Percentiles rank a stretch among this genome's conserved stretches.
phyloP scores from a whole-genome alignment of 2,113 vertebrate species.

The Nyctibius bracteatus region DNA sequence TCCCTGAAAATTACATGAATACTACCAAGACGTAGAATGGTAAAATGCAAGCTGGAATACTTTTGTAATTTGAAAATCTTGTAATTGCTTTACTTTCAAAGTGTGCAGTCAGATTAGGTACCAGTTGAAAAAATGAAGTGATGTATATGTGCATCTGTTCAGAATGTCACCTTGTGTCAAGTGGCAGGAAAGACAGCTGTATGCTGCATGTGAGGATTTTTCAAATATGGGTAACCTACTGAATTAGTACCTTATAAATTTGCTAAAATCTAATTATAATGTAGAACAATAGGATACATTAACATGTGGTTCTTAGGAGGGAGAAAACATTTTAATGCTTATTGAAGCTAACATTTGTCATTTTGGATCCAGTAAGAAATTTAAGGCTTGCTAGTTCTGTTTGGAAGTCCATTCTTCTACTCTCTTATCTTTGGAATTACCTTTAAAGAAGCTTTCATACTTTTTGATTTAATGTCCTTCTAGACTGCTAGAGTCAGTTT shows the following conservation, averaged over 20 bases:
- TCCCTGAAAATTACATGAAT: not conserved
- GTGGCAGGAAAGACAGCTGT: not conserved
- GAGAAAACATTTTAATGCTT: not conserved
- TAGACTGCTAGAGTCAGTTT: not conserved
- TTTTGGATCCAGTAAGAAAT: not conserved
- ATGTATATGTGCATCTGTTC: not conserved
- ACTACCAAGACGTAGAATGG: not conserved
- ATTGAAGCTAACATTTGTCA: not conserved
- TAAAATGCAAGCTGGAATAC: not conserved
- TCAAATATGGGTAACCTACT: not conserved
- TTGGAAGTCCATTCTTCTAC: not conserved
- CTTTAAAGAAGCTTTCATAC: not conserved
- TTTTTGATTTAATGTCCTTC: not conserved
- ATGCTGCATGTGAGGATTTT: not conserved
- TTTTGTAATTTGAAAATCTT: not conserved
- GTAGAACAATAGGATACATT: not conserved
- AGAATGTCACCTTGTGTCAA: not conserved
- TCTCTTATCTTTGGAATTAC: not conserved
- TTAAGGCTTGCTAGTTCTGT: not conserved
- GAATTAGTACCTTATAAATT: not conserved
- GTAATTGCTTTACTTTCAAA: not conserved
- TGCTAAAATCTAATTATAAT: not conserved
- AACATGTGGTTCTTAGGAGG: not conserved
- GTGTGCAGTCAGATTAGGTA: not conserved
- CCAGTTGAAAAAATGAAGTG: not conserved